Evolutionary conservation across 2,797 vertebrate species (phyloP), one percentile per base, ranked within the genome.

Genomic region (Aeoliscus strigatus): DNA sequence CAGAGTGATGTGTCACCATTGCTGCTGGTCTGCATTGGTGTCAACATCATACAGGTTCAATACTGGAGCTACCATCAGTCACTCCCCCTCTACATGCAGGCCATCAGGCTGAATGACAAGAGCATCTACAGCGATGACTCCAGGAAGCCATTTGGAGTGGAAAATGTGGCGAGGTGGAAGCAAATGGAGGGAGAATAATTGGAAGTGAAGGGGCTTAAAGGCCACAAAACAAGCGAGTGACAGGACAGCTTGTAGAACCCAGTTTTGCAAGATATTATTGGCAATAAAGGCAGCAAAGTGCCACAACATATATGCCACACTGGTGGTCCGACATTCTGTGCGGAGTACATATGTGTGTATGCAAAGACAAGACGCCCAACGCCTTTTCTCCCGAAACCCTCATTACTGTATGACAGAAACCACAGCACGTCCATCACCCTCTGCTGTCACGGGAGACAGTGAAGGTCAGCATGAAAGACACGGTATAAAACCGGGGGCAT

Each of bases 391-490:
- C 24, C 17, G 31, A 51, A 53, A 35, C 39, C 25, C 18, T 35
- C 4, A 27, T n/a, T 24, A 16, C 11, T 47, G 8, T 38, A 16
- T 1, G 1, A 14, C 32, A 27, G 24, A 51, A 17, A 60, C 13
- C 5, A 10, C 7, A 25, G 27, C 34, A 21, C 18, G 49, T 53
- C 45, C 38, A 35, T 67, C 51, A 50, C 10, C 39, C 38, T 51
- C 27, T 4, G 9, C 16, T 51, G 56, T 39, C 30, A 33, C 29
- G 44, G 28, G 45, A 57, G 71, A 71, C 60, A 62, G 54, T 15
- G 3, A 38, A 70, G 73, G 68, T 72, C 48, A 73, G 28, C 12
- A 7, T 43, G 55, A 79, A 77, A 73, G 79, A 71, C 69, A 64
- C 39, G 29, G 47, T 53, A 46, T 67, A 61, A 71, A 67, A 73